Evolutionary conservation across 2,888 invertebrate genomes (phyloP).

Genomic region (Metallyticus violacea): DNA sequence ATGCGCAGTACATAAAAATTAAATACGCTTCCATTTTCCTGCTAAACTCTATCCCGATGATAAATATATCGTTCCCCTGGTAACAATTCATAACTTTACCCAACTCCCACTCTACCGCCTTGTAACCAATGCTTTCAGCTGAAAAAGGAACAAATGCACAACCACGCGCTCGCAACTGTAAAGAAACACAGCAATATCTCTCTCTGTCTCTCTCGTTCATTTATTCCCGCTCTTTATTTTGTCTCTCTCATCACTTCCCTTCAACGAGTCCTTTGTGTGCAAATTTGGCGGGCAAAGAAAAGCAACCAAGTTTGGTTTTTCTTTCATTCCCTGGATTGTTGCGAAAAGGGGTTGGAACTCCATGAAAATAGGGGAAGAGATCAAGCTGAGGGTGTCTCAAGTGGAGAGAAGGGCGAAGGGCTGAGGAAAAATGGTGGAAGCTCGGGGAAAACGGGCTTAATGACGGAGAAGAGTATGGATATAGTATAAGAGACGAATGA

Average conservation of each 20-base stretch:
- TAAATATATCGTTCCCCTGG: not conserved
- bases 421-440: not conserved
- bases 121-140: not conserved
- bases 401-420: not conserved
- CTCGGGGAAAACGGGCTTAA: not conserved
- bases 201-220: not conserved
- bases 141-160: not conserved
- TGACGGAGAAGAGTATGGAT: not conserved
- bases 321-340: no score
- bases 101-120: not conserved
- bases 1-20: not conserved
- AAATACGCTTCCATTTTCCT: not conserved
- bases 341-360: not conserved
- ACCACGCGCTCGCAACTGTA: not conserved
- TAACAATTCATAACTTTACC: not conserved
- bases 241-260: not conserved
- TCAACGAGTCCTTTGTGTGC: constrained; percentile 8
- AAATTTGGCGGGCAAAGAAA: constrained; percentile 7
- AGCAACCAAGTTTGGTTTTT: constrained; percentile 8
- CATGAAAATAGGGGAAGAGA: not conserved
- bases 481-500: not conserved
- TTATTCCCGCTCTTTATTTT: not conserved
- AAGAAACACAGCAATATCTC: not conserved
- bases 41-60: not conserved
- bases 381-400: not conserved